Base-by-base conservation (phyloP, 2,888 invertebrate species). In the Phengaris arion region DNA sequence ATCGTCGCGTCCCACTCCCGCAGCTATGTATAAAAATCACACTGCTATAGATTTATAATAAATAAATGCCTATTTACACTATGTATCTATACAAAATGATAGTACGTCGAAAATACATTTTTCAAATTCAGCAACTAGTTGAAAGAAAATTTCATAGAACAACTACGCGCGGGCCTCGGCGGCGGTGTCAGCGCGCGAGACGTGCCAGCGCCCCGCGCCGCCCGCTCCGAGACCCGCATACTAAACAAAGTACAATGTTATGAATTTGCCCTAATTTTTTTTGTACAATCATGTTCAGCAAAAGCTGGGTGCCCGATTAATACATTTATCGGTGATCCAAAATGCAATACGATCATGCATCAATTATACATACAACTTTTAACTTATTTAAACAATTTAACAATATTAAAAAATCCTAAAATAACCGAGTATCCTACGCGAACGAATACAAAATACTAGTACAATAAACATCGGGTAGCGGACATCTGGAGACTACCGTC, bases 11-110 rank as follows among this genome's bases (percentile, higher is more conserved):
- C 89, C 89, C 90, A 87, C 86, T 89, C 90, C 91, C 91, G 89
- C 90, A 89, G 90, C 91, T 90, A 91, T 90, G 90, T 91, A 91
- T 91, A 89, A 90, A 92, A 91, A 90, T 88, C 92, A 91, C 91
- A 90, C 92, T 88, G 93, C 92, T 91, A 91, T 91, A 87, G 92
- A 91, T 93, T 92, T 91, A 92, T 92, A 93, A 93, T 93, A 93
- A 93, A 93, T 93, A 93, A 93, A 93, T 93, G 93, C 93, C 93
- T 93, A 93, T 93, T 92, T 93, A 93, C 93, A 93, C 93, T 93
- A 93, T 91, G 91, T 91, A 89, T 89, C 92, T 93, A 93, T 93
- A 93, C 93, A 93, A 92, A 92, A 92, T 89, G 92, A 92, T 91
- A 92, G 91, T 90, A 91, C 90, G 90, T 89, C 89, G 83, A 92